phyloP scores from a whole-genome alignment of 1,140 invertebrate species.

The Drosophila triauraria region DNA sequence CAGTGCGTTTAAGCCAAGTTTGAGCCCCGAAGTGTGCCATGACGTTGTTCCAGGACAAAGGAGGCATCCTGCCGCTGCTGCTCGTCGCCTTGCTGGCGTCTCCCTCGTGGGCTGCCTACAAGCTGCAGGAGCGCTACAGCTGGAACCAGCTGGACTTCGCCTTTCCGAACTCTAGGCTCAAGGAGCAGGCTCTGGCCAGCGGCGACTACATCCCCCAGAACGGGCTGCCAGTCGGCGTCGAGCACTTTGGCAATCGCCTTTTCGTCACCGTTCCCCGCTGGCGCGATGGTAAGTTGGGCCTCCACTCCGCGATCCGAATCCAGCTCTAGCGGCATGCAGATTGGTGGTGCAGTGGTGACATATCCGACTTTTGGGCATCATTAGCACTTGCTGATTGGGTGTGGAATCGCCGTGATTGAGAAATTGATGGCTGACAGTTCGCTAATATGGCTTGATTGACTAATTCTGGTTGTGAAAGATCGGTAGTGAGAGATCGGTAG shows the following conservation, averaged over 20 bases:
- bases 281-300: slow-evolving; percentile 86
- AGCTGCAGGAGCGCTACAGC: slow-evolving; percentile 89
- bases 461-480: background rate
- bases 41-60: slow-evolving; percentile 8
- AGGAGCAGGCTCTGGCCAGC: slow-evolving; percentile 87
- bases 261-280: slow-evolving; percentile 92
- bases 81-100: slow-evolving; percentile 2
- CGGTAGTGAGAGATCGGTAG: background rate
- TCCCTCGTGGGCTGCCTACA: slow-evolving; percentile 84
- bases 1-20: slow-evolving; percentile 19
- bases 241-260: slow-evolving; percentile 91
- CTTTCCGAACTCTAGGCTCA: slow-evolving; percentile 87
- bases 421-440: slow-evolving; percentile 5
- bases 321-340: slow-evolving; percentile 7
- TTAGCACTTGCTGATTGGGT: slow-evolving; percentile 42
- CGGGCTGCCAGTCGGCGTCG: slow-evolving; percentile 91
- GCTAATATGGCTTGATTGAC: background rate
- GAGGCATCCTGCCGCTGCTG: slow-evolving; percentile 29
- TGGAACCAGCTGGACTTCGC: slow-evolving; percentile 92
- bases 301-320: background rate
- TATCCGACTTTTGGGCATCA: slow-evolving; percentile 46
- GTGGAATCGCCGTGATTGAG: slow-evolving; percentile 26
- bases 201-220: slow-evolving; percentile 90
- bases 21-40: slow-evolving; percentile 24
- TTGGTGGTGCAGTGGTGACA: background rate